These are phyloP conservation scores for Euproctis similis DNA, from an alignment of 2,888 invertebrate genomes.

Conservation along the genomic window DNA sequence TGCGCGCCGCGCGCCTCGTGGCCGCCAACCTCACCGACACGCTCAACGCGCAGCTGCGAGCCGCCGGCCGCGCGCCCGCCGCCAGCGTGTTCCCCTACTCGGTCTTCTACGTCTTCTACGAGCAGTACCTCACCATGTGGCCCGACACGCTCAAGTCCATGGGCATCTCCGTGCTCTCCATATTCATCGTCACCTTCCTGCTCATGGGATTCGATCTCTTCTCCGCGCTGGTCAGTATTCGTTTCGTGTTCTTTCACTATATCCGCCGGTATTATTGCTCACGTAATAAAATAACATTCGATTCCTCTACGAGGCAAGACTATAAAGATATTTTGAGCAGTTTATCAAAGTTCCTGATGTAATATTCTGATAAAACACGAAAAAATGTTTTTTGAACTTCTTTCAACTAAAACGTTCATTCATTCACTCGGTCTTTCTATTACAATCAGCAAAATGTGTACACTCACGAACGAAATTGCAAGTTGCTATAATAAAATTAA, in stretches of 20 bases:
- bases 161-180: conserved; percentile 91
- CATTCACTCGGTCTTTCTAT: too few species aligned
- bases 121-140: conserved; percentile 98
- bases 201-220: conserved; percentile 95
- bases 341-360: too few species aligned
- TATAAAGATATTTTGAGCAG: too few species aligned
- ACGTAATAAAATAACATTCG: too few species aligned
- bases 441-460: too few species aligned
- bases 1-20: conserved; percentile 87
- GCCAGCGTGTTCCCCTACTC: conserved; percentile 92
- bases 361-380: too few species aligned
- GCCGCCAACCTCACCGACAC: conserved; percentile 88
- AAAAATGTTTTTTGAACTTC: too few species aligned
- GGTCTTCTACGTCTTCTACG: conserved; percentile 98
- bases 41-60: conserved; percentile 56
- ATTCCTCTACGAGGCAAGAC: too few species aligned
- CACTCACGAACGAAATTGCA: too few species aligned
- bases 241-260: too few species aligned
- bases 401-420: too few species aligned
- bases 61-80: conserved; percentile 50
- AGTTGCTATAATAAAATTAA: not conserved
- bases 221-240: conserved; percentile 83
- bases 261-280: too few species aligned
- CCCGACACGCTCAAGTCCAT: conserved; percentile 91
- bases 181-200: conserved; percentile 94